Conservation (phyloP, 1,140 invertebrate genomes). For the Adelges cooleyi region DNA sequence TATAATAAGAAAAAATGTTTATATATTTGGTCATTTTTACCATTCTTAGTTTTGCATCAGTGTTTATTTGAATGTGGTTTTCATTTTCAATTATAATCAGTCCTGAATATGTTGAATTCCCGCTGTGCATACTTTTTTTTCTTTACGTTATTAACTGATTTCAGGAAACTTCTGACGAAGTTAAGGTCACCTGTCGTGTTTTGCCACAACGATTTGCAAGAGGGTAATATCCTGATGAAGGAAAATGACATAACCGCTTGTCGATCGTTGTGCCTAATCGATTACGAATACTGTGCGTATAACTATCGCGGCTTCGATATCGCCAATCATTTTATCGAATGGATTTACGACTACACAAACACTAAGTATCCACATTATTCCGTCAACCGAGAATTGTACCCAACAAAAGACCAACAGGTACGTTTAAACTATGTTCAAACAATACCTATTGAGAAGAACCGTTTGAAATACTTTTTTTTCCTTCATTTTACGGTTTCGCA, state of each 20-base stretch:
- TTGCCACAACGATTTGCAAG: conserved; percentile 95
- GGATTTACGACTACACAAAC: conserved; percentile 81
- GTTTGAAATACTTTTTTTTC: too few relatives aligned
- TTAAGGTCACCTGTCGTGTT: conserved; percentile 77
- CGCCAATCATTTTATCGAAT: conserved; percentile 93
- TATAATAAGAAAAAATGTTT: too few relatives aligned
- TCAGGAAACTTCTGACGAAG: conserved; percentile 40
- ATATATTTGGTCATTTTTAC: too few relatives aligned
- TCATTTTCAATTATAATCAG: too few relatives aligned
- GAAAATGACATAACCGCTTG: conserved; percentile 19
- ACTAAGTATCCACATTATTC: conserved; percentile 65
- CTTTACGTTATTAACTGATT: too few relatives aligned
- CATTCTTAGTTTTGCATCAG: too few relatives aligned
- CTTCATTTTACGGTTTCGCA: too few relatives aligned
- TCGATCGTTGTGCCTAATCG: conserved; percentile 57
- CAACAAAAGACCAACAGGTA: conserved; percentile 70
- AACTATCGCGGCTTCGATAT: conserved; percentile 90
- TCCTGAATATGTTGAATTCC: conserved; percentile 25
- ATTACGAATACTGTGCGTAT: conserved; percentile 90
- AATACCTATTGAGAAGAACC: not conserved
- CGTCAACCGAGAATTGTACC: conserved; percentile 52
- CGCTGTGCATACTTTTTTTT: not conserved
- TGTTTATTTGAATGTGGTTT: too few relatives aligned
- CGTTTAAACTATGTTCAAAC: conserved; percentile 29
- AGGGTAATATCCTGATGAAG: conserved; percentile 55